Conservation (phyloP, 1,140 invertebrate genomes). For the Nautilus pompilius region DNA sequence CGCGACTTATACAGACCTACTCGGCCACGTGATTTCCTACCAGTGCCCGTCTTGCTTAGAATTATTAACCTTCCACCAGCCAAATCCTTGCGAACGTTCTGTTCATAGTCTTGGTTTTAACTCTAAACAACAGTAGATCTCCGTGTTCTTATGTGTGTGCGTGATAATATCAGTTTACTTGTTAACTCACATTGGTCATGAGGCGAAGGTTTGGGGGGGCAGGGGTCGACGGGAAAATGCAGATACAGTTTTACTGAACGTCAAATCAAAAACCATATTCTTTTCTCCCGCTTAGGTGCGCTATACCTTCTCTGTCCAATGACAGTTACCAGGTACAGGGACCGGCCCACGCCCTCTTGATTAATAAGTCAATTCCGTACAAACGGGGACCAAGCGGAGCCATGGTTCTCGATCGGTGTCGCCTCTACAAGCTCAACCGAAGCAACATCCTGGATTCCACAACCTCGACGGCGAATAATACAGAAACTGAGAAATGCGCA, state of each 20-base stretch:
- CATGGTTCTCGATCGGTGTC: slow-evolving; percentile 6
- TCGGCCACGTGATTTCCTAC: too few species aligned
- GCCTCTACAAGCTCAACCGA: slow-evolving; percentile 2
- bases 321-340: slow-evolving; percentile 19
- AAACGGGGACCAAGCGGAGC: not conserved
- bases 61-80: too few species aligned
- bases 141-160: too few species aligned
- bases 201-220: too few species aligned
- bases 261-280: not conserved
- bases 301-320: slow-evolving; percentile 17
- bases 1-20: too few species aligned
- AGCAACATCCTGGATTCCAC: not conserved
- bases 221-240: too few species aligned
- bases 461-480: slow-evolving; percentile 5
- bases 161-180: too few species aligned
- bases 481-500: slow-evolving; percentile 2
- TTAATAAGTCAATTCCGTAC: slow-evolving; percentile 13
- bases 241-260: not conserved
- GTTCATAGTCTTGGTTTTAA: too few species aligned
- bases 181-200: too few species aligned
- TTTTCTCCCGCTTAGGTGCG: slow-evolving; percentile 13
- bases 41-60: too few species aligned
- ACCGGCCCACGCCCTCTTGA: slow-evolving; percentile 9
- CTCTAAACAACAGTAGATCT: too few species aligned
- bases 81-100: too few species aligned